phyloP scores from a whole-genome alignment of 2,797 vertebrate species.

The Halcyon badia region DNA sequence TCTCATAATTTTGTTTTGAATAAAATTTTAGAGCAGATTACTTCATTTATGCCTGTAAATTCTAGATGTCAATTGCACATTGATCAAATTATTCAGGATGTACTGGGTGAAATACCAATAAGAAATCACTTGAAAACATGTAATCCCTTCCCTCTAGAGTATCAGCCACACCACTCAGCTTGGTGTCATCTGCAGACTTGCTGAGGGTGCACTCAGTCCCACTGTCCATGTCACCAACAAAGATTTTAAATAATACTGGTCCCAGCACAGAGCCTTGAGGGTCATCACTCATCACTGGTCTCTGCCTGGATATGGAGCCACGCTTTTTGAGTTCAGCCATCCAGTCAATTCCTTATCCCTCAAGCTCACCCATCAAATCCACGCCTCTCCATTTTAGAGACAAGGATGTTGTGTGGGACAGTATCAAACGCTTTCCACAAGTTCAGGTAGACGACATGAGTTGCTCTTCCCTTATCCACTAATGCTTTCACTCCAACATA shows the following conservation, averaged over 20 bases:
- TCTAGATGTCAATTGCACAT: background rate
- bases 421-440: background rate
- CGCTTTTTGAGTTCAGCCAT: background rate
- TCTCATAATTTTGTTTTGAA: background rate
- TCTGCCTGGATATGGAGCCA: background rate
- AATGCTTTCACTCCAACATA: background rate
- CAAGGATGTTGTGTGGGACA: background rate
- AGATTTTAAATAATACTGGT: background rate
- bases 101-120: background rate
- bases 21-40: constrained; percentile 9
- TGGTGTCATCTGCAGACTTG: background rate
- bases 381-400: background rate
- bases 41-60: background rate
- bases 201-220: background rate
- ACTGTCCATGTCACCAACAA: background rate
- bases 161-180: background rate
- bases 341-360: background rate
- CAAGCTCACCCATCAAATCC: background rate
- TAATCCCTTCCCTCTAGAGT: background rate
- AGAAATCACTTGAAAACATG: background rate
- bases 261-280: background rate
- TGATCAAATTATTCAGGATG: background rate
- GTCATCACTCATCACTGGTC: background rate
- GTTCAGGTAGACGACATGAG: background rate
- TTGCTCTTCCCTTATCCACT: background rate